Evolutionary conservation across 2,113 vertebrate species (phyloP).

Genomic region (Platanista minor): DNA sequence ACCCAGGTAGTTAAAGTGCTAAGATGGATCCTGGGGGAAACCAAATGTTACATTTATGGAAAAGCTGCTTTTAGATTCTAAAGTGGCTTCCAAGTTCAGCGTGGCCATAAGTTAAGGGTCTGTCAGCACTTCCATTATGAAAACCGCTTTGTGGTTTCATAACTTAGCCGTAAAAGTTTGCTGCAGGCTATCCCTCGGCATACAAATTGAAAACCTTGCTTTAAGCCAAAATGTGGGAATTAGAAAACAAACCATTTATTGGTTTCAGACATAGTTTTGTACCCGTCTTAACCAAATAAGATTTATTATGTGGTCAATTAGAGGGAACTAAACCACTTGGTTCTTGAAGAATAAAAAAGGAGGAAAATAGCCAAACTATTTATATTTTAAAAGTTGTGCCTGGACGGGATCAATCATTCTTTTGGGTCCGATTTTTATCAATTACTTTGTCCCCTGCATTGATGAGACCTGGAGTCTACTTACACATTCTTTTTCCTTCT

Average conservation of each 20-base stretch:
- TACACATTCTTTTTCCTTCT: background rate
- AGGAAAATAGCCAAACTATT: slow-evolving; percentile 39
- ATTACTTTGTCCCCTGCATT: background rate
- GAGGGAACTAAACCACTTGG: slow-evolving; percentile 40
- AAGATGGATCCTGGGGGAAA: slow-evolving; percentile 67
- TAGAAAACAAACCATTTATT: slow-evolving; percentile 72
- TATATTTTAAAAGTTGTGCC: slow-evolving; percentile 35
- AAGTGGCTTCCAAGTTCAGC: slow-evolving; percentile 37
- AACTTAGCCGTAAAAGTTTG: slow-evolving; percentile 65
- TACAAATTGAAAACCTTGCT: slow-evolving; percentile 69
- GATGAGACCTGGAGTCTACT: background rate
- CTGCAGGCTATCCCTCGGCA: slow-evolving; percentile 49
- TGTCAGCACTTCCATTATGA: slow-evolving; percentile 67
- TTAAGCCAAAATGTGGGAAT: slow-evolving; percentile 68
- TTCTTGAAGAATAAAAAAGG: slow-evolving; percentile 23
- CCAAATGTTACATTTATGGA: slow-evolving; percentile 55
- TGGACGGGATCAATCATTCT: background rate
- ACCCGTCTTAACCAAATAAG: slow-evolving; percentile 48
- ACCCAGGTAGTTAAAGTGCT: slow-evolving; percentile 56
- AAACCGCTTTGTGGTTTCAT: slow-evolving; percentile 61
- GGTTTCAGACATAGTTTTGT: slow-evolving; percentile 69
- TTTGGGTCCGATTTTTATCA: slow-evolving; percentile 42
- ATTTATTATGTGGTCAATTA: slow-evolving; percentile 65
- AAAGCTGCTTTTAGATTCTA: slow-evolving; percentile 53
- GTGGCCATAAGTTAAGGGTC: slow-evolving; percentile 64